Percentiles rank a stretch among this genome's conserved stretches.
phyloP scores from a whole-genome alignment of 2,888 invertebrate genomes.

The Eulithis prunata region DNA sequence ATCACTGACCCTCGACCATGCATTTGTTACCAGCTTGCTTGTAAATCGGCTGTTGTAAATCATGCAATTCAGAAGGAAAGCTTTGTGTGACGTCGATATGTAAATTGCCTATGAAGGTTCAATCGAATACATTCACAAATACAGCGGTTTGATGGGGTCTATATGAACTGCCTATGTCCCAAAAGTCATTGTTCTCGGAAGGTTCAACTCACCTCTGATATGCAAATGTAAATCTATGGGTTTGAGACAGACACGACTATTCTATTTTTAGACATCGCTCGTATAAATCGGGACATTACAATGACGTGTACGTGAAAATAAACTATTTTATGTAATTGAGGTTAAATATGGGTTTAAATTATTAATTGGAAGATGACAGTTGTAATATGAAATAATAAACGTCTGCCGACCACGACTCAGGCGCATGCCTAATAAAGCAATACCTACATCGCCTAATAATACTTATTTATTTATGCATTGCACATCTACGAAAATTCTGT shows the following conservation, averaged over 20 bases:
- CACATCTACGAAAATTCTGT: too few species aligned
- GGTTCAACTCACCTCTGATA: slow-evolving; percentile 10
- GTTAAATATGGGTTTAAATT: slow-evolving; percentile 73
- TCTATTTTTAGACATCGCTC: slow-evolving; percentile 17
- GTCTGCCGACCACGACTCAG: slow-evolving; percentile 52
- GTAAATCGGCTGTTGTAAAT: slow-evolving; percentile 46
- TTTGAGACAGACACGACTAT: slow-evolving; percentile 9
- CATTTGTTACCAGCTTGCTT: slow-evolving; percentile 44
- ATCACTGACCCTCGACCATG: slow-evolving; percentile 62
- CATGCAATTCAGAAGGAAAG: slow-evolving; percentile 31
- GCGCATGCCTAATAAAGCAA: slow-evolving; percentile 51
- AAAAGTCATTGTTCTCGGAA: slow-evolving; percentile 20
- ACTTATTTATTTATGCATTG: too few species aligned
- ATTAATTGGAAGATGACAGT: slow-evolving; percentile 68
- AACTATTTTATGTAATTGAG: slow-evolving; percentile 76
- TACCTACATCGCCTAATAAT: too few species aligned
- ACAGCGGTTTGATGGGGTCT: slow-evolving; percentile 3
- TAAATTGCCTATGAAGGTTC: slow-evolving; percentile 35
- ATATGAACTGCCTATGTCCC: not conserved
- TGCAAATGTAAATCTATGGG: slow-evolving; percentile 7
- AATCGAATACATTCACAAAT: slow-evolving; percentile 32
- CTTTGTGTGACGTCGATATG: slow-evolving; percentile 32
- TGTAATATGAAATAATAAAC: slow-evolving; percentile 59
- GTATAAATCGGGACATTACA: slow-evolving; percentile 17
- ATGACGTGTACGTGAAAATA: slow-evolving; percentile 57